phyloP scores from a whole-genome alignment of 1,140 invertebrate species.

The Drosophila aff. region DNA sequence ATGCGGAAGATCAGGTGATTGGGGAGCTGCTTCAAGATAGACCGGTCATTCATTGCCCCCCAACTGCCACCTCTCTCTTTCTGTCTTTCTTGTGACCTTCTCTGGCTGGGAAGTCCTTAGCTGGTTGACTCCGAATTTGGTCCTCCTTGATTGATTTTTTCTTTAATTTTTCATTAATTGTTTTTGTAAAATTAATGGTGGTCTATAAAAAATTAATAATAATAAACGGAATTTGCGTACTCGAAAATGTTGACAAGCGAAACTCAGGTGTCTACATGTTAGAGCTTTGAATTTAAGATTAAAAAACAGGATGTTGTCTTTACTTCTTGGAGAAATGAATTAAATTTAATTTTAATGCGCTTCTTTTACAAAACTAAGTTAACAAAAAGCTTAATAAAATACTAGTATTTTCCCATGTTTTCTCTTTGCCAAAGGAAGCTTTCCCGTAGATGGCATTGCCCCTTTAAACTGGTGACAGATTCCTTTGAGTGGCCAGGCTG shows the following conservation, averaged over 20 bases:
- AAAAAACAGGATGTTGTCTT: background rate
- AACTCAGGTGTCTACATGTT: slow-evolving; percentile 34
- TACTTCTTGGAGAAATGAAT: background rate
- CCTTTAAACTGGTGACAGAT: slow-evolving; percentile 30
- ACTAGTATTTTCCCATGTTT: background rate
- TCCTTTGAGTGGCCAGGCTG: slow-evolving; percentile 15
- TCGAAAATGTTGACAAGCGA: slow-evolving; percentile 46
- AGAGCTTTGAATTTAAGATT: background rate
- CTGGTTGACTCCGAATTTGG: slow-evolving; percentile 10
- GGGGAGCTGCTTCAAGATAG: slow-evolving; percentile 50
- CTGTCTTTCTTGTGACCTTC: background rate
- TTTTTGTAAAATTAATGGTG: slow-evolving; percentile 4
- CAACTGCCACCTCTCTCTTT: background rate
- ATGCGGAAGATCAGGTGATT: slow-evolving; percentile 62
- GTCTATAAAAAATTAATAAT: slow-evolving; percentile 23
- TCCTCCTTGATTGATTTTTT: slow-evolving; percentile 1
- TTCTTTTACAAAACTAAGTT: background rate
- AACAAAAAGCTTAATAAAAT: background rate
- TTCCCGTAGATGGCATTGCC: background rate
- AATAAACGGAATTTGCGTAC: slow-evolving; percentile 27
- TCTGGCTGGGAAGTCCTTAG: background rate
- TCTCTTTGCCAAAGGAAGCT: background rate
- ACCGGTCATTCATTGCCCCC: slow-evolving; percentile 45
- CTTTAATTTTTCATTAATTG: slow-evolving; percentile 6
- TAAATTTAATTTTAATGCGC: background rate